These are phyloP conservation scores for Euborellia annulipes DNA, from an alignment of 1,140 invertebrate genomes.

Conservation along the genomic window DNA sequence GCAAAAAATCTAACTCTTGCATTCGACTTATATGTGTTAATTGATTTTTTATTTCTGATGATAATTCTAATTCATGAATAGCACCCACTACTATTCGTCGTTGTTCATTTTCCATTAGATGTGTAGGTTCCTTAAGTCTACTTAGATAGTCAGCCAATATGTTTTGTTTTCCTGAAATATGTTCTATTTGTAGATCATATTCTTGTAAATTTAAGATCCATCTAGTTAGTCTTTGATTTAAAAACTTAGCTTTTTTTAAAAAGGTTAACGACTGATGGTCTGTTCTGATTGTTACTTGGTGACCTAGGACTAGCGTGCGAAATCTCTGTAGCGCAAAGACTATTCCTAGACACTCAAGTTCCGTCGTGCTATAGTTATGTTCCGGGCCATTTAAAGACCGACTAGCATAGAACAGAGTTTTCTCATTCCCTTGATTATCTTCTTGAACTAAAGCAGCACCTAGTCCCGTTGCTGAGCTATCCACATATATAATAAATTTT, in stretches of 20 bases:
- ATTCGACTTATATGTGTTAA: too few species aligned
- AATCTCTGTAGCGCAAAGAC: constrained; percentile 27
- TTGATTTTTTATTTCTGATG: too few species aligned
- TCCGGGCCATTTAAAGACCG: constrained; percentile 14
- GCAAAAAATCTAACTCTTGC: too few species aligned
- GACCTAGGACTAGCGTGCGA: constrained; percentile 24
- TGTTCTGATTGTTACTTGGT: constrained; percentile 25
- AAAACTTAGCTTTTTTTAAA: constrained; percentile 21
- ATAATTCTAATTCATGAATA: too few species aligned
- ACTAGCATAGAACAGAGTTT: constrained; percentile 19
- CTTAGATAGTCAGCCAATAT: too few species aligned
- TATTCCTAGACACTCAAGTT: constrained; percentile 33
- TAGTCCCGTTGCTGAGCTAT: constrained; percentile 9
- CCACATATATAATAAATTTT: constrained; percentile 5
- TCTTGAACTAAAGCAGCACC: constrained; percentile 17
- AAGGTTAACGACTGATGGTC: constrained; percentile 25
- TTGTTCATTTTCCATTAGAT: too few species aligned
- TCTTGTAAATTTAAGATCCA: constrained; percentile 26
- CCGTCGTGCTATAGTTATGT: constrained; percentile 25
- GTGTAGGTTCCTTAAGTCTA: too few species aligned
- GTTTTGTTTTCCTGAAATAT: too few species aligned
- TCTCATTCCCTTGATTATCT: constrained; percentile 11
- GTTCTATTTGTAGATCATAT: constrained; percentile 15
- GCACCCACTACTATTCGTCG: too few species aligned
- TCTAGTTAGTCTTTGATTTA: constrained; percentile 28